Percentiles rank a stretch among this genome's conserved stretches.
Conservation (phyloP, 2,888 invertebrate species). For the Lissocephala sabroskyi region DNA sequence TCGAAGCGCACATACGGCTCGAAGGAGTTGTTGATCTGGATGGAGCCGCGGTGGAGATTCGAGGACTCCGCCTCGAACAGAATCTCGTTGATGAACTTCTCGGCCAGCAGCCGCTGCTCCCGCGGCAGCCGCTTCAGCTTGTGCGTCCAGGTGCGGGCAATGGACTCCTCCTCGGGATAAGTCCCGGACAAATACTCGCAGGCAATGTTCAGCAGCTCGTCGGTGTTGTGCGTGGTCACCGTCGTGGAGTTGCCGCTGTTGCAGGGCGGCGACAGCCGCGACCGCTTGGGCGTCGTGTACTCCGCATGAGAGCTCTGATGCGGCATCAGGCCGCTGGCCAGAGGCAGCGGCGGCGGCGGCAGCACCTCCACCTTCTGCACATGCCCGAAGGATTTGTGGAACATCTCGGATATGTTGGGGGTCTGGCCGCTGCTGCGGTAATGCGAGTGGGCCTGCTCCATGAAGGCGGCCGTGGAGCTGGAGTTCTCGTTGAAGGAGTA, state of each 20-base stretch:
- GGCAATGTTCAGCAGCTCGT: constrained; percentile 63
- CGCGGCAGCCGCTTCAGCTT: constrained; percentile 64
- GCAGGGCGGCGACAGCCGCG: constrained; percentile 36
- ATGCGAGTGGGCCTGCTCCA: constrained; percentile 39
- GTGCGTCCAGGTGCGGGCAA: constrained; percentile 68
- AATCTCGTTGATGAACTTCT: constrained; percentile 69
- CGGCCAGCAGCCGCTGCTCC: constrained; percentile 67
- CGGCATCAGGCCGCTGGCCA: constrained; percentile 4
- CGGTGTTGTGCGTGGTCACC: constrained; percentile 43
- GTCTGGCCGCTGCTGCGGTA: constrained; percentile 36
- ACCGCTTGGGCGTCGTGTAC: constrained; percentile 28
- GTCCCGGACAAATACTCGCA: constrained; percentile 64
- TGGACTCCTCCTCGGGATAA: constrained; percentile 67
- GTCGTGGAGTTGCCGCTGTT: constrained; percentile 7
- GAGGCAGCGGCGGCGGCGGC: constrained; percentile 31
- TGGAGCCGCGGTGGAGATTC: constrained; percentile 68
- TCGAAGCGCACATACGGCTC: constrained; percentile 67
- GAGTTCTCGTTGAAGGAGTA: constrained; percentile 55
- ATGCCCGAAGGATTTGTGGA: constrained; percentile 66
- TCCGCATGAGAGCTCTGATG: constrained; percentile 18
- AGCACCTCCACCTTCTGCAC: constrained; percentile 45
- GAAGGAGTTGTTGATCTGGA: constrained; percentile 67
- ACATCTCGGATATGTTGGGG: constrained; percentile 65
- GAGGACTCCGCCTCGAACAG: constrained; percentile 68
- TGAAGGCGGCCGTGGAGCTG: constrained; percentile 45